Base-by-base conservation (phyloP, 2,797 vertebrate species). In the Neoniphon sammara region DNA sequence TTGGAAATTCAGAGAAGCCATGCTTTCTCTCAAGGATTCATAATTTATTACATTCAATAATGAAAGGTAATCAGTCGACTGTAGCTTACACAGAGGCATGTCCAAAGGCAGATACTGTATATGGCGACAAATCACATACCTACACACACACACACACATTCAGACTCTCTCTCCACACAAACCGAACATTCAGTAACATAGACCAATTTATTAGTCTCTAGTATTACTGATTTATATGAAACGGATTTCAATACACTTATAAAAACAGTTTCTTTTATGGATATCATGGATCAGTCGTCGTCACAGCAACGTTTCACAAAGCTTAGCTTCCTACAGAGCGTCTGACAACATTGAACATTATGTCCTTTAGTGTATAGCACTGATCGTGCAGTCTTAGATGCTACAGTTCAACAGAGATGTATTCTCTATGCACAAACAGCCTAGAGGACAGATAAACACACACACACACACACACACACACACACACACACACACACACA, bases 21-120 rank as follows among this genome's bases (percentile, higher is more conserved):
- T 64, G 70, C 81, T 88, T 91, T 88, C 85, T 84, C 50, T 67
- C 58, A 73, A 76, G 71, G 84, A 91, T 93, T 89, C 87, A 91
- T 91, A 89, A 92, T 91, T 73, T 77, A 92, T 86, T 73, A 77
- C 66, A 85, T 89, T 91, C 81, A 89, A 90, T 90, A 91, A 93
- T 90, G 82, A 89, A 90, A 92, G 82, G 86, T 87, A 88, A 93
- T 93, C 88, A 91, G 85, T 60, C 17, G 71, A 75, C 75, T 54
- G 74, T 70, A 73, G 90, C 81, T 67, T 76, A 77, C 52, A 66
- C 71, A 87, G 66, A 77, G 81, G 72, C 60, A 65, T 86, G 83
- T 88, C 86, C 64, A 67, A 82, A 75, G 80, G 70, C 0, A 77
- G 39, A 84, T 74, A n/a, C n/a, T n/a, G n/a, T n/a, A 86, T 79